Evolutionary conservation across 2,113 vertebrate genomes (phyloP), one percentile per base, ranked within the genome.

Genomic region (Gallinago media): DNA sequence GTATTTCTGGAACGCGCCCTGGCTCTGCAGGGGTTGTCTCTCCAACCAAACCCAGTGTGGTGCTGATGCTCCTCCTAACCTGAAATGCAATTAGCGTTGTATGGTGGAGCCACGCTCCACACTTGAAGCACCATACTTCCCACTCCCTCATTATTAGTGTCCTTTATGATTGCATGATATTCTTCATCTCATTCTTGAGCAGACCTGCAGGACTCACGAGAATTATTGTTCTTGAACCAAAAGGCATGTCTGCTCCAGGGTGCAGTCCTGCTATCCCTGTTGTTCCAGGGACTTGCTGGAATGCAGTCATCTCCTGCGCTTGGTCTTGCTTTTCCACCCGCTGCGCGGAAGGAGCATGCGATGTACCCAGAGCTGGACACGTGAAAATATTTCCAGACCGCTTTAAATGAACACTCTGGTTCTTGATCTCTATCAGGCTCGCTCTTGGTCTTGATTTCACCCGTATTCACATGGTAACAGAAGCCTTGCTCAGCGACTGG

Each of bases 291-390:
- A 85, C 36, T 56, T 62, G 15, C 50, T 47, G 23, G 26, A 73
- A 26, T 0, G 0, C 7, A 9, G 27, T 14, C 4, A 21, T 29
- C 11, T 40, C 15, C 3, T 1, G 25, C 1, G 3, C 29, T 62
- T 70, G 11, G 6, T 55, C 15, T 58, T 15, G 3, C 9, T 47
- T 72, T 85, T 12, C 42, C 2, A 32, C 3, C 7, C 0, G 0
- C 5, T 16, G 4, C 15, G 16, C 15, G 34, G 73, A 44, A 78
- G 26, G 7, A 31, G 4, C 22, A 5, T 22, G 22, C 10, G 13
- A 8, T 62, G 9, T 40, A n/a, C 3, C 5, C 59, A 77, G 20
- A 38, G 22, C 21, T 49, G 58, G 16, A 36, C 2, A 2, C 0
- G 25, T 9, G 58, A 62, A 94, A 90, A 12, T 54, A 31, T 20